Base-by-base conservation (phyloP, 2,888 invertebrate species). In the Dioctria linearis region DNA sequence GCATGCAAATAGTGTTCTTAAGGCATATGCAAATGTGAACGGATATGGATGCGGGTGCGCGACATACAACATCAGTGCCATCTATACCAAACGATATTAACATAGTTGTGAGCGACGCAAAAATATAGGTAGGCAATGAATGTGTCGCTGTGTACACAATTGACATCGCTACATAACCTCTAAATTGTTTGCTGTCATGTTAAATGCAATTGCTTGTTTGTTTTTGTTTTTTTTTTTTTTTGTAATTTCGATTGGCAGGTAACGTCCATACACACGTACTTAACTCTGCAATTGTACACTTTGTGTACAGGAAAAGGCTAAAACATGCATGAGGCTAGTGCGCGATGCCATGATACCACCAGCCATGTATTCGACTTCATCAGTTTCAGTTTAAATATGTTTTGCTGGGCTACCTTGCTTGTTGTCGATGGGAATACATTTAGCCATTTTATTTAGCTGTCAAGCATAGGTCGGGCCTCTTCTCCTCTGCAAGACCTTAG, bases 101-200 rank as follows among this genome's bases (percentile, higher is more conserved):
- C 61, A 61, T 61, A 25, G n/a, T 13, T 5, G 39, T 9, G 67
- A 13, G 11, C 13, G 46, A 6, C 39, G 3, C 11, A 67, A 37
- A 61, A 43, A n/a, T 5, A 4, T 39, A 9, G 11, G 9, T 6
- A 11, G 67, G 8, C 49, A 69, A 46, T 5, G 67, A 25, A 25
- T 42, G 67, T 67, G n/a, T 46, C 25, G 51, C 37, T 71, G 71
- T 71, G 51, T 2, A 9, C n/a, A 71, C 78, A 78, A 81, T 75
- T 65, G 75, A 67, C 67, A 67, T 67, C 46, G 37, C 25, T 75
- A 76, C 80, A 81, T 78, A 71, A 67, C 78, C 66, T 76, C 66
- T 71, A 66, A 73, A 79, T 81, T 81, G 81, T 81, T 71, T 43
- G 63, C 79, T 81, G 81, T 81, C 81, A 81, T 79, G 79, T 73